Evolutionary conservation across 2,113 vertebrate genomes (phyloP).

Genomic region (Pandion haliaetus): DNA sequence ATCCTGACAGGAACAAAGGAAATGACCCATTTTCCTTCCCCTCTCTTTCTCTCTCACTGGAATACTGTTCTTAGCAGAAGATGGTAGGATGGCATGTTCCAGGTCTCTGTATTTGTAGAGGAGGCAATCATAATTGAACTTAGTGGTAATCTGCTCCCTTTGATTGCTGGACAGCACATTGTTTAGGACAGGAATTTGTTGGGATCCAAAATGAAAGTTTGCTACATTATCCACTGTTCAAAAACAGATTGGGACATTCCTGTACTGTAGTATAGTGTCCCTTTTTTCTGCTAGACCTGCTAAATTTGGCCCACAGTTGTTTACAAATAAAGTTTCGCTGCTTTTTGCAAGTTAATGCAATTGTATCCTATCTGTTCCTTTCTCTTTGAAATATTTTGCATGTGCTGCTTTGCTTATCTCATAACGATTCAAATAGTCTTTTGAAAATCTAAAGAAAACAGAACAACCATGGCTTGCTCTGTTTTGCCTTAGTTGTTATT

Average conservation of each 20-base stretch:
- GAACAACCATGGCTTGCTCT: background rate
- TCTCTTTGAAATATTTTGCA: background rate
- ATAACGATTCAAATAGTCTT: background rate
- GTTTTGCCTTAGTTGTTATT: background rate
- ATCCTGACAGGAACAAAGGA: constrained; percentile 63
- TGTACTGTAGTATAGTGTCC: background rate
- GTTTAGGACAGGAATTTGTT: background rate
- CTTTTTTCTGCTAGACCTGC: background rate
- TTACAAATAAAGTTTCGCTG: background rate
- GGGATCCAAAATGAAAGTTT: background rate
- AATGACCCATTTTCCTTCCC: constrained; percentile 67
- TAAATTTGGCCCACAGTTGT: background rate
- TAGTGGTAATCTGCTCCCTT: background rate
- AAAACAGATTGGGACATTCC: background rate
- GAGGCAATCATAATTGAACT: background rate
- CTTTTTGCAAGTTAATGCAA: background rate
- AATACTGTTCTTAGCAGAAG: background rate
- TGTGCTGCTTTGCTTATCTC: background rate
- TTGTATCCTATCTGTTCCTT: background rate
- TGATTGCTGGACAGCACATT: rapidly evolving
- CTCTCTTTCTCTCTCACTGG: background rate
- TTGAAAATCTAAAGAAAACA: background rate
- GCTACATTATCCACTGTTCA: background rate
- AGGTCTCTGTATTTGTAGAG: background rate
- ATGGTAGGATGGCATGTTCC: background rate